phyloP scores from a whole-genome alignment of 1,140 invertebrate genomes.

The Eueides isabella region DNA sequence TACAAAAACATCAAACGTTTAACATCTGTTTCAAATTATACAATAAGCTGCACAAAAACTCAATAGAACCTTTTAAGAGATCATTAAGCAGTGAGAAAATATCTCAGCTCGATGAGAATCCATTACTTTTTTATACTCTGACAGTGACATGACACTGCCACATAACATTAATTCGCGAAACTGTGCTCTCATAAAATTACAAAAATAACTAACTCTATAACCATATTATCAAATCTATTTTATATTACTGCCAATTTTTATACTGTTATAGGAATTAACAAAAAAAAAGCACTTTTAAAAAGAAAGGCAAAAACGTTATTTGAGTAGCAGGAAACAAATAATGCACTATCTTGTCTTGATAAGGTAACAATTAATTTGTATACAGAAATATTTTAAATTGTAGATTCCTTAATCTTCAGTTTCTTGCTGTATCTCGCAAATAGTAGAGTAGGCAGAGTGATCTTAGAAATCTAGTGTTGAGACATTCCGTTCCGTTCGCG shows the following conservation, averaged over 20 bases:
- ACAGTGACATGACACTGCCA: conserved; percentile 58
- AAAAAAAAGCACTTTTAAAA: too few species aligned
- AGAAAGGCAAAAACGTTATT: too few species aligned
- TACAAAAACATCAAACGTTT: not conserved
- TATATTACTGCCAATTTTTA: not conserved
- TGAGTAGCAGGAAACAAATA: too few species aligned
- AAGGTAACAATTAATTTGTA: too few species aligned
- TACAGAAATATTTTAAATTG: too few species aligned
- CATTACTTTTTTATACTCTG: conserved; percentile 58
- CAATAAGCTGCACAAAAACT: conserved; percentile 10
- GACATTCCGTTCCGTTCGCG: too few species aligned
- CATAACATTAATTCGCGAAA: conserved; percentile 53
- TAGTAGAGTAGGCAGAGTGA: too few species aligned
- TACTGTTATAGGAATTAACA: not conserved
- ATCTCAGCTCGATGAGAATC: conserved; percentile 34
- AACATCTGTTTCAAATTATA: conserved; percentile 25
- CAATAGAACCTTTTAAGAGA: conserved; percentile 21
- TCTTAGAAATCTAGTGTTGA: too few species aligned
- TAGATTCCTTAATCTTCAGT: too few species aligned
- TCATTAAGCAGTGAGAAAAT: conserved; percentile 27
- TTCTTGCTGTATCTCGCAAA: too few species aligned
- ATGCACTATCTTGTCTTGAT: not conserved
- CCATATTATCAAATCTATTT: not conserved
- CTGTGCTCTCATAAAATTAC: conserved; percentile 50
- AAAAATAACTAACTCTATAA: conserved; percentile 37